Evolutionary conservation across 2,113 vertebrate species (phyloP).

Genomic region (Laticauda colubrina): DNA sequence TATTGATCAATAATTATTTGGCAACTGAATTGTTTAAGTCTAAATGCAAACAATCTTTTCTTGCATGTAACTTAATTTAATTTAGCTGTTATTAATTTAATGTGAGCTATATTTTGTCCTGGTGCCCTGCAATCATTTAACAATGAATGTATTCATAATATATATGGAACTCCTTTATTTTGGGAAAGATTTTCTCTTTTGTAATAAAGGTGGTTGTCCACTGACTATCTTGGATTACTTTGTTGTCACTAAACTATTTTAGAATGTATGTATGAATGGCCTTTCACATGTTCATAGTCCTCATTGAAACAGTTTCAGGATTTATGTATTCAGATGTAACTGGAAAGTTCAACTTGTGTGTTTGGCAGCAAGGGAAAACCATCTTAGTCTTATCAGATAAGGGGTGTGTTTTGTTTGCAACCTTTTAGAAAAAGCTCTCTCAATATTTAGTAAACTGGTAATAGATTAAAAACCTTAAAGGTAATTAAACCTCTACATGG

Average conservation of each 20-base stretch:
- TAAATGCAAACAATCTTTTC: not conserved
- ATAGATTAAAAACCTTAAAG: not conserved
- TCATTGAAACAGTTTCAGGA: not conserved
- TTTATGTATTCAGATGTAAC: not conserved
- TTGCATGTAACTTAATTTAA: not conserved
- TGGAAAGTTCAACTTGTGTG: not conserved
- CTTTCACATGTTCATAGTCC: not conserved
- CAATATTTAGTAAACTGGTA: not conserved
- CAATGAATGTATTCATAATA: not conserved
- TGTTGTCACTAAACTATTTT: not conserved
- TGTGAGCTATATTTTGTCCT: not conserved
- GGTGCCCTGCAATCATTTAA: no score
- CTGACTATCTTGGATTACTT: not conserved
- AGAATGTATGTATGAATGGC: not conserved
- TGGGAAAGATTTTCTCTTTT: not conserved
- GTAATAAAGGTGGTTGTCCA: no score
- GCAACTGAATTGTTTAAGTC: not conserved
- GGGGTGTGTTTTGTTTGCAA: not conserved
- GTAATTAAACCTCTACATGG: not conserved
- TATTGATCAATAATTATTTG: slow-evolving; percentile 2
- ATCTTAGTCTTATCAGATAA: not conserved
- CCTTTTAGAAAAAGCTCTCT: not conserved
- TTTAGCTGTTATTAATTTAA: not conserved
- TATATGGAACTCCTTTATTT: not conserved
- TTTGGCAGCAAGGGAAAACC: not conserved